A percentile compares a stretch with the other conserved stretches of the same genome.
Conservation (phyloP, 2,797 vertebrate genomes). For the Linurgus olivaceus region DNA sequence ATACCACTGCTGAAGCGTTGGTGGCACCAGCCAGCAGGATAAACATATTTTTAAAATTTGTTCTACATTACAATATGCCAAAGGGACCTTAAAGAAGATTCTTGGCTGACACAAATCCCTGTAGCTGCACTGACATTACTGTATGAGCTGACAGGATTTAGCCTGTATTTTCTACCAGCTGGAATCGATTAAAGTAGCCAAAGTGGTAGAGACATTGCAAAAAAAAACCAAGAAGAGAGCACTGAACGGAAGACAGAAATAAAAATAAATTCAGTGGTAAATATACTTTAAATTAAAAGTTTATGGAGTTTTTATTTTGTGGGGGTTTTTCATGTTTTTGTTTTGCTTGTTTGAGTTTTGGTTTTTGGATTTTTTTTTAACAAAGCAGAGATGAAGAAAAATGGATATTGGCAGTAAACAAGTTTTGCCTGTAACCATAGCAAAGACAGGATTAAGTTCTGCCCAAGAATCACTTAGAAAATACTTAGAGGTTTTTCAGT, state of each 20-base stretch:
- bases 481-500: neutral
- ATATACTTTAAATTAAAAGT: neutral
- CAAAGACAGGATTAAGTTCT: neutral
- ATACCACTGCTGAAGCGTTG: neutral
- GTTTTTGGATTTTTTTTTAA: neutral
- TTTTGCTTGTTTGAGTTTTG: neutral
- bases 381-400: neutral
- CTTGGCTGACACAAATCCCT: constrained; percentile 26
- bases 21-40: neutral
- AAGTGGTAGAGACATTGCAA: neutral
- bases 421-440: neutral
- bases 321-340: neutral
- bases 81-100: neutral
- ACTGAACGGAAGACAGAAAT: neutral
- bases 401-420: neutral
- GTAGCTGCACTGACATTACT: neutral
- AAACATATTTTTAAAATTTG: constrained; percentile 5
- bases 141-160: constrained; percentile 21
- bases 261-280: neutral
- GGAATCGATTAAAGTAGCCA: neutral
- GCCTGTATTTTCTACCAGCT: constrained; percentile 27
- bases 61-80: neutral
- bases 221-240: neutral
- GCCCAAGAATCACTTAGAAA: neutral
- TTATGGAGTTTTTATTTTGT: neutral